These are phyloP conservation scores for Boleophthalmus pectinirostris DNA, from an alignment of 2,113 vertebrate species.

Conservation along the genomic window DNA sequence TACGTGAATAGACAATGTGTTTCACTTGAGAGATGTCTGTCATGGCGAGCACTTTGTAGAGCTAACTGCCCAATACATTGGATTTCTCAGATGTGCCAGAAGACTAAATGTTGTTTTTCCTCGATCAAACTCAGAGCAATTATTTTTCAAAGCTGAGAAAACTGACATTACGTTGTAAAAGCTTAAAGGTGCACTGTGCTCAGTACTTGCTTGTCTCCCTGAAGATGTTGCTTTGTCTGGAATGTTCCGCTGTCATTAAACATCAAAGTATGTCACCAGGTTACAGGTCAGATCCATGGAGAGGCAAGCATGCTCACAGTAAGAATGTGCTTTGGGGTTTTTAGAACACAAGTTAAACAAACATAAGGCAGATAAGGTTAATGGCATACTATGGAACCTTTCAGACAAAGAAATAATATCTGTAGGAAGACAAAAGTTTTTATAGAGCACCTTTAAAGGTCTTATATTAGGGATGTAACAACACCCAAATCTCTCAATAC, in stretches of 20 bases:
- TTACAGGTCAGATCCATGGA: background rate
- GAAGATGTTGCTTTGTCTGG: too few relatives aligned
- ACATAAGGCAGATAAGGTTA: too few relatives aligned
- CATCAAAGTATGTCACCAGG: background rate
- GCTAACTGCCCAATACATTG: constrained; percentile 28
- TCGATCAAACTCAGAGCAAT: constrained; percentile 15
- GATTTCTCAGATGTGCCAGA: constrained; percentile 22
- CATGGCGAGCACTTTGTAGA: constrained; percentile 20
- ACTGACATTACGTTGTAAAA: background rate
- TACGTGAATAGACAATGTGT: constrained; percentile 18
- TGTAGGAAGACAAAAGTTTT: too few relatives aligned
- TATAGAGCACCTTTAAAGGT: too few relatives aligned
- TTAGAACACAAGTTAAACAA: too few relatives aligned
- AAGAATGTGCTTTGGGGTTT: background rate
- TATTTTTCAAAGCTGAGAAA: constrained; percentile 14
- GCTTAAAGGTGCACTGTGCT: background rate
- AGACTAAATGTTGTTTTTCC: constrained; percentile 17
- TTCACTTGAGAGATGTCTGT: constrained; percentile 22
- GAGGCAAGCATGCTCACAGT: background rate
- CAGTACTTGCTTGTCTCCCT: background rate
- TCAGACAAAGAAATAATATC: too few relatives aligned
- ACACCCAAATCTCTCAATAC: too few relatives aligned
- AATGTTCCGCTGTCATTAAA: too few relatives aligned
- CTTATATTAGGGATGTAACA: too few relatives aligned
- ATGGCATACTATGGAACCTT: too few relatives aligned